Evolutionary conservation across 2,888 invertebrate genomes (phyloP).

Genomic region (Leucophora obtusa): DNA sequence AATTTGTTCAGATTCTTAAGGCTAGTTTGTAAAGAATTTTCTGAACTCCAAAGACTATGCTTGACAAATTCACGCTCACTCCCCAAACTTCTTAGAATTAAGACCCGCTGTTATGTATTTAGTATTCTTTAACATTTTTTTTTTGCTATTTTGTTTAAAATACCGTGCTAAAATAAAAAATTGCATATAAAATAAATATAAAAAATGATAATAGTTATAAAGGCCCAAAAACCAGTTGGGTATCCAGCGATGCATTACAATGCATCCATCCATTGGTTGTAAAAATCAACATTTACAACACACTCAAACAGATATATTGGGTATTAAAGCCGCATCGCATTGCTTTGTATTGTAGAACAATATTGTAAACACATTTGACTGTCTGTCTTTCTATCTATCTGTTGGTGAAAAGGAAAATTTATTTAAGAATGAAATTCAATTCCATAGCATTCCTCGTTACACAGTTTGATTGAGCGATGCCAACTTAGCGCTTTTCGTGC

Average conservation of each 20-base stretch:
- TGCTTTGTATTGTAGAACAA: slow-evolving; percentile 49
- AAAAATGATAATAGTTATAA: slow-evolving; percentile 27
- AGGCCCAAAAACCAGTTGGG: slow-evolving; percentile 56
- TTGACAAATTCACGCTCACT: no score
- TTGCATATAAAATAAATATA: not conserved
- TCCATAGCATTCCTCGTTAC: slow-evolving; percentile 44
- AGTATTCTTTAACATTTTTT: slow-evolving; percentile 4
- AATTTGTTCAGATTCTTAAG: no score
- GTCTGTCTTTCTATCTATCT: slow-evolving; percentile 7
- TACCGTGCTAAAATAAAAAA: slow-evolving; percentile 46
- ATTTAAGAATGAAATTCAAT: slow-evolving; percentile 60
- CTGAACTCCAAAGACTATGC: no score
- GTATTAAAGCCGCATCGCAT: slow-evolving; percentile 29
- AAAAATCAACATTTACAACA: not conserved
- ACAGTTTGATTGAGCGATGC: no score
- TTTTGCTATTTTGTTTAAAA: slow-evolving; percentile 21
- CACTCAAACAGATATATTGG: slow-evolving; percentile 20
- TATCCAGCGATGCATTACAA: slow-evolving; percentile 57
- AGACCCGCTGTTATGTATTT: not conserved
- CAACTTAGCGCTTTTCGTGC: no score
- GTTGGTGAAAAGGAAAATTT: slow-evolving; percentile 17
- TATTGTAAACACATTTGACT: slow-evolving; percentile 34
- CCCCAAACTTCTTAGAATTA: not conserved
- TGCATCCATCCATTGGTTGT: slow-evolving; percentile 14
- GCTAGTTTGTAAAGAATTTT: no score